Evolutionary conservation across 2,797 vertebrate species (phyloP), one percentile per base, ranked within the genome.

Genomic region (Acanthornis magna): DNA sequence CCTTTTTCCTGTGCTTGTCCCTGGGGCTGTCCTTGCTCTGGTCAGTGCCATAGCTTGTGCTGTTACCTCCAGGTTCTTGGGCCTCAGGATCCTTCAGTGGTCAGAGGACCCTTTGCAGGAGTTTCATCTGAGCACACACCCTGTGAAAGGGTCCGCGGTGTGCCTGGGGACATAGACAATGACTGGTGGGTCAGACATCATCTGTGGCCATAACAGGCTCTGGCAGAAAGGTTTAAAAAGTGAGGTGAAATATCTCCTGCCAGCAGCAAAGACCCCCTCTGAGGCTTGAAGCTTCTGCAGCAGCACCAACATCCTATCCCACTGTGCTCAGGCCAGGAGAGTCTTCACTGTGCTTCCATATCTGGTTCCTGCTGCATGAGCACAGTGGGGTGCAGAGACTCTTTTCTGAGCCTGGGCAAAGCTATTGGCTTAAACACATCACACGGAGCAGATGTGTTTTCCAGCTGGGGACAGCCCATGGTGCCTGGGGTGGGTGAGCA

Each of bases 401-500:
- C 47, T 78, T 78, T 43, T 23, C 58, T 57, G 65, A 85, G 42
- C n/a, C 29, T 38, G 40, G 21, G 21, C 42, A 88, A 72, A 79
- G 40, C 45, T 60, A 3, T 42, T 3, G 1, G 13, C n/a, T 84
- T 47, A 47, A 63, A 47, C 25, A 15, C 0, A 0, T 20, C 2
- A 1, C 30, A 7, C 0, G 0, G 13, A 10, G 7, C 9, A 85
- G 21, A 34, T 40, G 50, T 16, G 30, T 13, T 58, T 87, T 60
- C 36, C 62, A 48, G n/a, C 8, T 19, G 3, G 16, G 42, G 20
- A 9, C 63, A 88, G 47, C 30, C 23, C 3, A 0, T n/a, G 32
- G 34, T 58, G 54, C 16, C 43, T 11, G 1, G 6, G 14, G 16
- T 45, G 25, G 43, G 14, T 48, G n/a, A 77, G 42, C 42, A 36